phyloP scores from a whole-genome alignment of 2,113 vertebrate species.

The Hylia prasina region DNA sequence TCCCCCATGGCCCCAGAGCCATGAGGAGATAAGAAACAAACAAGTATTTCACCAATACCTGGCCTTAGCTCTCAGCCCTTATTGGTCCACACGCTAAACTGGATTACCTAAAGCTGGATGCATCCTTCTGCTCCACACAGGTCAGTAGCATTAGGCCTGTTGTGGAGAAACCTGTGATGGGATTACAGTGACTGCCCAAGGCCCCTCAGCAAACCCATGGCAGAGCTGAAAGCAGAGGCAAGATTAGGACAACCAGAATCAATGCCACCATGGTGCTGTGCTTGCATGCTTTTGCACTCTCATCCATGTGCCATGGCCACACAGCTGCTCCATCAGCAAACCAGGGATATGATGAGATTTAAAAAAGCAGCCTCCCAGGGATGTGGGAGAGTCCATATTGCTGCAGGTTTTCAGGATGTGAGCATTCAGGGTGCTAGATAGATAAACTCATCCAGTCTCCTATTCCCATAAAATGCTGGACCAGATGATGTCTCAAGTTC shows the following conservation, averaged over 20 bases:
- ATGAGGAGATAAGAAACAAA: not conserved
- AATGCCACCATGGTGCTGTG: not conserved
- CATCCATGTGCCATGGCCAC: not conserved
- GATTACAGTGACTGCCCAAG: not conserved
- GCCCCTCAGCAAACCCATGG: not conserved
- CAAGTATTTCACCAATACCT: not conserved
- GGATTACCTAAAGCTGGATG: not conserved
- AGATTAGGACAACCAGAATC: not conserved
- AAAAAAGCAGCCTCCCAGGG: not conserved
- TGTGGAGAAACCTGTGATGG: not conserved
- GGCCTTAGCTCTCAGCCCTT: not conserved
- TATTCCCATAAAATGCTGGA: rapidly evolving
- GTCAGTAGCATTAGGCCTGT: not conserved
- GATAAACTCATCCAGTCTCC: not conserved
- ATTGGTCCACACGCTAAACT: not conserved
- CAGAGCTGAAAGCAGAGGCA: not conserved
- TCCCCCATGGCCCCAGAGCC: rapidly evolving
- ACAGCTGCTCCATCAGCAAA: not conserved
- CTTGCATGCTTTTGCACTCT: not conserved
- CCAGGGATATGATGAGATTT: not conserved
- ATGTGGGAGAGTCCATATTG: rapidly evolving
- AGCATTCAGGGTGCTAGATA: not conserved
- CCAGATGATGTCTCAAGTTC: not conserved
- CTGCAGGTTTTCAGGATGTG: not conserved
- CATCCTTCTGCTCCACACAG: not conserved